Conservation (phyloP, 2,797 vertebrate species). For the Lerista edwardsae region DNA sequence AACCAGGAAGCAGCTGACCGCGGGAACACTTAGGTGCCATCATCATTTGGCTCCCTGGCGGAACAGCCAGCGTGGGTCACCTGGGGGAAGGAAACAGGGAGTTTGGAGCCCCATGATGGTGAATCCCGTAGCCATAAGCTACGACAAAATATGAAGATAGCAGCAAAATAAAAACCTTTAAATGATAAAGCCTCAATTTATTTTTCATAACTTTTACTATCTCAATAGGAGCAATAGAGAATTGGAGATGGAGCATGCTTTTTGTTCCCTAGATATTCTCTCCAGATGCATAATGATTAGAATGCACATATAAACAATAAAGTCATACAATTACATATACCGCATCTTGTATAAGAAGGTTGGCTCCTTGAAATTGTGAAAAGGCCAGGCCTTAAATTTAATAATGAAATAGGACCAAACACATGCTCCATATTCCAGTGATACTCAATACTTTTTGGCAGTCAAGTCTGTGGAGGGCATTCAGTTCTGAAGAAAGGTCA, state of each 20-base stretch:
- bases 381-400: conserved; percentile 9
- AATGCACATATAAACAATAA: not conserved
- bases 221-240: not conserved
- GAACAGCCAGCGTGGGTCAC: too few relatives aligned
- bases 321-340: conserved; percentile 11
- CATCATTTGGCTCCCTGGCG: too few relatives aligned
- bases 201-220: conserved; percentile 9
- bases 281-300: not conserved
- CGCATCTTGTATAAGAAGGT: not conserved
- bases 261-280: not conserved
- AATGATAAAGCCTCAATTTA: not conserved
- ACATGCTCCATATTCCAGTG: not conserved
- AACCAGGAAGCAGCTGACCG: too few relatives aligned
- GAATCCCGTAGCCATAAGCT: not conserved
- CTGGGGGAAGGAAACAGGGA: too few relatives aligned
- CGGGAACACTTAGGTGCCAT: too few relatives aligned
- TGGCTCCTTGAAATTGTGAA: not conserved
- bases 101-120: too few relatives aligned
- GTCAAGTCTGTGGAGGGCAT: conserved; percentile 20
- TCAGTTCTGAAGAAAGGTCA: conserved; percentile 28
- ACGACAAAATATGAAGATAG: not conserved
- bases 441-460: not conserved
- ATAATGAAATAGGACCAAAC: not conserved
- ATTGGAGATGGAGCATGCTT: not conserved
- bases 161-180: not conserved